phyloP scores from a whole-genome alignment of 2,113 vertebrate genomes.

The Lampris incognitus region DNA sequence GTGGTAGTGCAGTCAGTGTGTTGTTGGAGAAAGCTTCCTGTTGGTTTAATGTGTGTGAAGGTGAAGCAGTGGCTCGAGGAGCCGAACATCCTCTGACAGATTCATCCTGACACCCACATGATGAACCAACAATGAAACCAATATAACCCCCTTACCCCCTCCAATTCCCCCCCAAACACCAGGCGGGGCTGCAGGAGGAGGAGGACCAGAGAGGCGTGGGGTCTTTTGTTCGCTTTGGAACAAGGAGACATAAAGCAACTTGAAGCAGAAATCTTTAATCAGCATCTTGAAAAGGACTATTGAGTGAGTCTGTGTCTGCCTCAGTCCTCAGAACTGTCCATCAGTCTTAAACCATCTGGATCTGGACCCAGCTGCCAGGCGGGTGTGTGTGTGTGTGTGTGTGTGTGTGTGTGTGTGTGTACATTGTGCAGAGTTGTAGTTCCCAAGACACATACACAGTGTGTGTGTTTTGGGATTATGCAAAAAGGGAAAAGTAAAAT shows the following conservation, averaged over 20 bases:
- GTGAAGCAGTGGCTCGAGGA: too few species aligned
- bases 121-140: too few species aligned
- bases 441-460: too few species aligned
- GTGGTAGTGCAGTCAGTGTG: too few species aligned
- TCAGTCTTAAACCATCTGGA: slow-evolving; percentile 41
- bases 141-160: background rate
- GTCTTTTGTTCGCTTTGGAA: slow-evolving; percentile 22
- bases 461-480: slow-evolving; percentile 60
- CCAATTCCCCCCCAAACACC: slow-evolving; percentile 33
- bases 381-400: background rate
- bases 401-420: slow-evolving; percentile 40
- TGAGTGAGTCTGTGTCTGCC: slow-evolving; percentile 51
- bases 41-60: too few species aligned
- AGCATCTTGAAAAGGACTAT: slow-evolving; percentile 61
- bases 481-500: slow-evolving; percentile 40
- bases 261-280: slow-evolving; percentile 64
- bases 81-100: too few species aligned
- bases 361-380: background rate
- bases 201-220: background rate
- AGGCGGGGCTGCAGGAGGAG: slow-evolving; percentile 1
- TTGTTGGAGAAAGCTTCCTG: too few species aligned
- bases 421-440: background rate
- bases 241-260: slow-evolving; percentile 33
- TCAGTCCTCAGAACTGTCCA: slow-evolving; percentile 67
- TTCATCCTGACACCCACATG: too few species aligned